phyloP scores from a whole-genome alignment of 2,888 invertebrate species.

The Cheilosia soror region DNA sequence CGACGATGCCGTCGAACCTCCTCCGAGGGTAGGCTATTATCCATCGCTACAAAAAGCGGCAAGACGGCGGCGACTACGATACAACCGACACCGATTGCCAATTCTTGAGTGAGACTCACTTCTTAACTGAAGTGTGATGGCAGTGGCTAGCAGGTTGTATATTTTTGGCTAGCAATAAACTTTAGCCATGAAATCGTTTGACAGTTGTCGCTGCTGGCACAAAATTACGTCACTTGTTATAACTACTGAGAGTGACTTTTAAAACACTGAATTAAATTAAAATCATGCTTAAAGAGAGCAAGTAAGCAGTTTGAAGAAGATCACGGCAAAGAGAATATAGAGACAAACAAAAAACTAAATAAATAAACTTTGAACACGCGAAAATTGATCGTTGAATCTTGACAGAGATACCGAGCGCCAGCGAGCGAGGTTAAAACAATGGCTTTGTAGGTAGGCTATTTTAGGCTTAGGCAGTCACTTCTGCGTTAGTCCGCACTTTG shows the following conservation, averaged over 20 bases:
- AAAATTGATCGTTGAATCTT: background rate
- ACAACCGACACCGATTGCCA: constrained; percentile 46
- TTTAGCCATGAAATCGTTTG: constrained; percentile 49
- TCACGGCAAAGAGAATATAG: background rate
- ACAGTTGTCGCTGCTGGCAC: constrained; percentile 7
- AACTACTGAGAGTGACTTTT: constrained; percentile 7
- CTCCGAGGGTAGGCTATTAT: constrained; percentile 74
- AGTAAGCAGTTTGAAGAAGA: background rate
- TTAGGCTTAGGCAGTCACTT: too few relatives aligned
- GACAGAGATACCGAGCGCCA: background rate
- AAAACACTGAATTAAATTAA: constrained; percentile 2
- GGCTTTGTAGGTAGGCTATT: too few relatives aligned
- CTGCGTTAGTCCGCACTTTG: constrained; percentile 12
- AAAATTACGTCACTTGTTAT: constrained; percentile 49
- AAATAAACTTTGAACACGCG: background rate
- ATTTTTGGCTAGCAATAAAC: constrained; percentile 38
- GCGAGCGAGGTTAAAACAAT: too few relatives aligned
- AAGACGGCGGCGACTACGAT: constrained; percentile 25
- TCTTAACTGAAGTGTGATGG: constrained; percentile 36
- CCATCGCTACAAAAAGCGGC: constrained; percentile 50
- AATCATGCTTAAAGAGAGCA: constrained; percentile 19
- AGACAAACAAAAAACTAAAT: background rate
- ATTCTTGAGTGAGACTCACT: constrained; percentile 53
- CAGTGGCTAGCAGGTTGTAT: constrained; percentile 1
- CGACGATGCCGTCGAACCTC: constrained; percentile 82